Conservation (phyloP, 30 jellyfish, hydroid and myxozoan species). For the Pelagia noctiluca region DNA sequence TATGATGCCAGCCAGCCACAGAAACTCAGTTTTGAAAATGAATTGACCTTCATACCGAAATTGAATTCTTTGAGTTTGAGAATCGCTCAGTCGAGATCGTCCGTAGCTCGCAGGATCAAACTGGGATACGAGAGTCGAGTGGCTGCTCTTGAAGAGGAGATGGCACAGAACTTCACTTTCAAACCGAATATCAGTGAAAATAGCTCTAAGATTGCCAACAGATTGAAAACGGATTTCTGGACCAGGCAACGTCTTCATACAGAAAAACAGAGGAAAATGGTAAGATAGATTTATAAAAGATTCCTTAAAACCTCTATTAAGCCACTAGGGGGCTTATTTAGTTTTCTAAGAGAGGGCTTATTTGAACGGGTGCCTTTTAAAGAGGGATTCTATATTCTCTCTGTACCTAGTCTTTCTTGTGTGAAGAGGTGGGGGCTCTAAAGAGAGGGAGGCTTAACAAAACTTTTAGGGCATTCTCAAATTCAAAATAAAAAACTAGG, state of each 20-base stretch:
- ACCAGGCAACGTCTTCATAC: slow-evolving; percentile 79
- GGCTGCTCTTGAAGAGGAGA: slow-evolving; percentile 69
- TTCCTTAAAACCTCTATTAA: too few species aligned
- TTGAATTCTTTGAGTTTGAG: slow-evolving; percentile 76
- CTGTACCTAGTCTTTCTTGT: too few species aligned
- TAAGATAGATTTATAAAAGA: slow-evolving; percentile 26
- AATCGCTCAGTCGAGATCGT: slow-evolving; percentile 74
- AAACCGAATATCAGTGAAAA: slow-evolving; percentile 74
- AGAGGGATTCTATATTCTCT: too few species aligned
- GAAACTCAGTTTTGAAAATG: slow-evolving; percentile 83
- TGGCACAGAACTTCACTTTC: slow-evolving; percentile 79
- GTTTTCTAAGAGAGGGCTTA: too few species aligned
- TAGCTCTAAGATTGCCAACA: slow-evolving; percentile 81
- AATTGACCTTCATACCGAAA: slow-evolving; percentile 83
- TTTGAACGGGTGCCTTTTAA: too few species aligned
- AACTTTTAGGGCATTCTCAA: too few species aligned
- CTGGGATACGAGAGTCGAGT: slow-evolving; percentile 66
- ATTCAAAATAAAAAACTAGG: too few species aligned
- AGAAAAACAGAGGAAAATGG: slow-evolving; percentile 77
- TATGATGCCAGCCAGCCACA: slow-evolving; percentile 65
- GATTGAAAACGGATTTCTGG: slow-evolving; percentile 86
- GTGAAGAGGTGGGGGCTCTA: too few species aligned
- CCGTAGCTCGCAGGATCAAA: slow-evolving; percentile 58
- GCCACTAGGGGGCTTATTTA: too few species aligned
- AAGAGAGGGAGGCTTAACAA: too few species aligned